Conservation (phyloP, 2,797 vertebrate genomes). For the Sarcoramphus papa region DNA sequence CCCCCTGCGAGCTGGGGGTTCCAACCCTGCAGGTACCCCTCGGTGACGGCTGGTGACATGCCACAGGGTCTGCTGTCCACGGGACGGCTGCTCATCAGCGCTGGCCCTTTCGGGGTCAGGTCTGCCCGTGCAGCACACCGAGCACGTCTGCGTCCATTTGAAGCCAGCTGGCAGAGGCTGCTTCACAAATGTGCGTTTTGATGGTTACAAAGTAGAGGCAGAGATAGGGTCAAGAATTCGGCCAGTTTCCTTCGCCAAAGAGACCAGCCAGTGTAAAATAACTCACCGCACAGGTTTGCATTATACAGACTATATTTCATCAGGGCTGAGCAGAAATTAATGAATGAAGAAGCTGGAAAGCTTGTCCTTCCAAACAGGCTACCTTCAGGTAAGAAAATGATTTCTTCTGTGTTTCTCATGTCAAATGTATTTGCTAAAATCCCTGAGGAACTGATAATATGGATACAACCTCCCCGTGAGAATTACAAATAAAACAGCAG, state of each 20-base stretch:
- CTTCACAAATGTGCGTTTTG: background rate
- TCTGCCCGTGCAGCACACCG: background rate
- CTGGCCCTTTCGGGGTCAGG: background rate
- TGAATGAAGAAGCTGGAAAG: background rate
- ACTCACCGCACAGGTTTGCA: background rate
- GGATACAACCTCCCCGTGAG: background rate
- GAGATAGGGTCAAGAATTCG: background rate
- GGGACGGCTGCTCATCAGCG: background rate
- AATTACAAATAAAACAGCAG: background rate
- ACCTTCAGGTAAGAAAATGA: background rate
- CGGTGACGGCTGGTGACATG: accelerated
- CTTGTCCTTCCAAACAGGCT: background rate
- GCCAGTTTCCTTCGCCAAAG: background rate
- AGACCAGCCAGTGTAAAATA: background rate
- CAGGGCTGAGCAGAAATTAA: background rate
- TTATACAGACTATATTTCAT: background rate
- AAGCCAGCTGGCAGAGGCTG: background rate
- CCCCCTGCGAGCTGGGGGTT: background rate
- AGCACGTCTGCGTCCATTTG: accelerated
- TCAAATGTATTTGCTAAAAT: background rate
- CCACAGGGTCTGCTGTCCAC: background rate
- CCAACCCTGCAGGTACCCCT: background rate
- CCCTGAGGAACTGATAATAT: background rate
- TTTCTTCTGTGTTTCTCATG: background rate
- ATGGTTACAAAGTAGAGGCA: background rate